Evolutionary conservation across 2,797 vertebrate species (phyloP), one percentile per base, ranked within the genome.

Genomic region (Perdix hodgsoniae): DNA sequence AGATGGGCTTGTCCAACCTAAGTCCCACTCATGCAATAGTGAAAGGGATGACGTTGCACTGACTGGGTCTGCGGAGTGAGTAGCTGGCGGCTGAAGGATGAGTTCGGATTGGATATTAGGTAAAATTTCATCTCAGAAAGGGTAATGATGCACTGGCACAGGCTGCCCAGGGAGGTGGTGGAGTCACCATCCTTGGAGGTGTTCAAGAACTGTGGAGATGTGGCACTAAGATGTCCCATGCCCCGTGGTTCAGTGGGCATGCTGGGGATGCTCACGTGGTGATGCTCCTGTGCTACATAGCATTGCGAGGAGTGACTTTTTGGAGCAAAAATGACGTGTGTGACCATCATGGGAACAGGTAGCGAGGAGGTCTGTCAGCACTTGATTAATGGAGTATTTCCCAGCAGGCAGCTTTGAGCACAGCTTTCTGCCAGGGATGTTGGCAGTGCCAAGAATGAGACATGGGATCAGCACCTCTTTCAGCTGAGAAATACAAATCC

Each of bases 391-490:
- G 76, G 72, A 61, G 70, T 78, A 31, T 76, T 92, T 77, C 80
- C 73, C 82, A 31, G 47, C 12, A 44, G 76, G 66, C 26, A 88
- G 76, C 65, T 65, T 65, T 60, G 47, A 56, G 77, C 40, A 27
- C 31, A 91, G 66, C 72, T 75, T 78, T 91, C 72, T 95, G 78
- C 81, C 65, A 69, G 83, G 67, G 40, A 67, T 7, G 8, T 39
- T 70, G 78, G 78, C 74, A 12, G 24, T 84, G 91, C 94, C 90
- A 90, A 59, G 74, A 91, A 29, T 35, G 65, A 93, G 88, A 59
- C 44, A 2, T 22, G 42, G 59, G 93, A 77, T 87, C 88, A 94
- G 75, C 86, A 65, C 65, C 90, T 83, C 69, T 95, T 93, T 83
- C 75, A 71, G 63, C 78, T 33, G 81, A 79, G 69, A 85, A 85